A percentile compares a stretch with the other conserved stretches of the same genome.
phyloP scores from a whole-genome alignment of 2,113 vertebrate species.

The Pontoporia blainvillei region DNA sequence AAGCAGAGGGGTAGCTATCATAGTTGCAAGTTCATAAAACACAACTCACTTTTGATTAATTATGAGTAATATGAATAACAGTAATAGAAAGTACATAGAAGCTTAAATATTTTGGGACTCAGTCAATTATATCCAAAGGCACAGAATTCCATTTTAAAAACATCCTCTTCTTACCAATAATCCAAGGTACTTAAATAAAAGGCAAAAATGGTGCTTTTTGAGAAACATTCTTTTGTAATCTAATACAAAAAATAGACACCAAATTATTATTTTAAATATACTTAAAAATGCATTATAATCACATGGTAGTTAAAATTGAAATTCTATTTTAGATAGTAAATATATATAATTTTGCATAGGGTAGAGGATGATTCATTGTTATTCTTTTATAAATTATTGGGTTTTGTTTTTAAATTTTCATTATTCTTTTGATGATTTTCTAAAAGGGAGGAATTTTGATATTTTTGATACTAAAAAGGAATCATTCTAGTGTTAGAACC shows the following conservation, averaged over 20 bases:
- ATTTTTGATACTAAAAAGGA: conserved; percentile 13
- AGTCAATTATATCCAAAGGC: neutral
- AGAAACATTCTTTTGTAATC: neutral
- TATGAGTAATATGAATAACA: neutral
- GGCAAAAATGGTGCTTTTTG: conserved; percentile 2
- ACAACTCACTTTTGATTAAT: conserved; percentile 9
- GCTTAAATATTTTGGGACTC: neutral
- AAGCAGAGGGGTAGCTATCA: neutral
- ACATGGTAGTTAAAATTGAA: conserved; percentile 15
- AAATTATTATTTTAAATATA: conserved; percentile 44
- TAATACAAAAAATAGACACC: conserved; percentile 3
- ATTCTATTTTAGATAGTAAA: conserved; percentile 33
- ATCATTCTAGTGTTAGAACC: neutral
- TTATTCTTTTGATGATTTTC: conserved; percentile 42
- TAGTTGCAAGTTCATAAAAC: neutral
- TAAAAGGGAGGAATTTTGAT: conserved; percentile 12
- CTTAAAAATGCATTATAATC: neutral
- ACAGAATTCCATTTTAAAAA: conserved; percentile 1
- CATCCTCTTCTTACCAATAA: neutral
- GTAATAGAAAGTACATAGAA: neutral
- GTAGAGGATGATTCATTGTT: conserved; percentile 13
- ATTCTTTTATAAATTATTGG: conserved; percentile 11
- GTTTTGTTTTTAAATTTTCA: conserved; percentile 33
- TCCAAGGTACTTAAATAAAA: neutral
- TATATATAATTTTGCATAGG: neutral